Evolutionary conservation across 2,113 vertebrate genomes (phyloP).

Genomic region (Protomyctophum bolini): DNA sequence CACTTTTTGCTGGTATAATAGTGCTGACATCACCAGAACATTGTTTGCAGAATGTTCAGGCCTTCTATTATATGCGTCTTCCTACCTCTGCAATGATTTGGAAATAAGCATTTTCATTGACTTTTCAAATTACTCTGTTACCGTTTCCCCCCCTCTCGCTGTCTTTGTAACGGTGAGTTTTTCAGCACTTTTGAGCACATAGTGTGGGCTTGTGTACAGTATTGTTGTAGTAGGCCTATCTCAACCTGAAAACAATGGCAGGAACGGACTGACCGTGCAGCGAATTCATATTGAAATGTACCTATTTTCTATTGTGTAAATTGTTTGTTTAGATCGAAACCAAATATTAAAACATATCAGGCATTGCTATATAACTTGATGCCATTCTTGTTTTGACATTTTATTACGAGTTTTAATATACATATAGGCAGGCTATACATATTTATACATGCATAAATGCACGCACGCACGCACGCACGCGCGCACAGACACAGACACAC

Average conservation of each 20-base stretch:
- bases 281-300: conserved; percentile 60
- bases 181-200: conserved; percentile 76
- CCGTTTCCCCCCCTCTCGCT: conserved; percentile 64
- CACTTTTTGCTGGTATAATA: conserved; percentile 55
- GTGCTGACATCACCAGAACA: conserved; percentile 27
- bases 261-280: conserved; percentile 39
- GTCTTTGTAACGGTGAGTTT: conserved; percentile 74
- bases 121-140: conserved; percentile 58
- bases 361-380: conserved; percentile 52
- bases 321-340: conserved; percentile 68
- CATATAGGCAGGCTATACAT: not conserved
- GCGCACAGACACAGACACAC: too few species aligned
- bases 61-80: conserved; percentile 61
- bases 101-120: conserved; percentile 66
- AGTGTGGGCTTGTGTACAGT: conserved; percentile 47
- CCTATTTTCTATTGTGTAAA: conserved; percentile 67
- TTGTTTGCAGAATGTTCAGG: conserved; percentile 47
- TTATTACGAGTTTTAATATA: not conserved
- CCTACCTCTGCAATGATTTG: conserved; percentile 73
- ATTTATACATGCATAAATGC: not conserved
- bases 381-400: conserved; percentile 37
- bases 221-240: conserved; percentile 50
- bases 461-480: too few species aligned
- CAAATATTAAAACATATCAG: conserved; percentile 77
- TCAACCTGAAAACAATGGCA: conserved; percentile 46